phyloP scores from a whole-genome alignment of 2,113 vertebrate genomes.

The Salvator merianae region DNA sequence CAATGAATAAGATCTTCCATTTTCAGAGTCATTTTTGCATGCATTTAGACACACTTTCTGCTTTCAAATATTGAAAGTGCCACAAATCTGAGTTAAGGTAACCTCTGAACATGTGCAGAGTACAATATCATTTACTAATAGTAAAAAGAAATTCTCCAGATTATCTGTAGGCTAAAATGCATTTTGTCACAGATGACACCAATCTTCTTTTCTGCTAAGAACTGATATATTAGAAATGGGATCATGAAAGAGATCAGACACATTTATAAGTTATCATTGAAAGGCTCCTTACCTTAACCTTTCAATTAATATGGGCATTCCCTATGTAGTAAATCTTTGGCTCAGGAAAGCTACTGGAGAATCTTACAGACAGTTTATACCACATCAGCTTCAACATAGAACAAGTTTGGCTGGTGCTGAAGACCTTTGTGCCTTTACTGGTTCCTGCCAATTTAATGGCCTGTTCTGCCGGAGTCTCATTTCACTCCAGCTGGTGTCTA shows the following conservation, averaged over 20 bases:
- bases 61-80: too few species aligned
- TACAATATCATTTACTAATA: background rate
- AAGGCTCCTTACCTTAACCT: background rate
- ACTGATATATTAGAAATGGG: background rate
- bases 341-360: background rate
- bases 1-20: too few species aligned
- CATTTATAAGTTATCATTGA: background rate
- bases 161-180: background rate
- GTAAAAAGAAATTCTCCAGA: background rate
- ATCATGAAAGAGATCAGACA: background rate
- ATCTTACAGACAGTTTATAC: background rate
- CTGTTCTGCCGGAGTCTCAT: background rate
- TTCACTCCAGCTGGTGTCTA: conserved; percentile 10
- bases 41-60: too few species aligned
- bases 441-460: conserved; percentile 5
- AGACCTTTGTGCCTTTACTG: background rate
- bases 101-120: background rate
- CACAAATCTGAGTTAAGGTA: background rate
- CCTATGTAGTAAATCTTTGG: background rate
- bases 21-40: too few species aligned
- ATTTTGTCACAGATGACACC: background rate
- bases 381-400: background rate
- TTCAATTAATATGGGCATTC: background rate
- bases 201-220: background rate
- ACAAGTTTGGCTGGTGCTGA: conserved; percentile 40